Percentiles rank a stretch among this genome's conserved stretches.
These are phyloP conservation scores for Eupeodes corollae DNA, from an alignment of 1,140 invertebrate species.

Conservation along the genomic window DNA sequence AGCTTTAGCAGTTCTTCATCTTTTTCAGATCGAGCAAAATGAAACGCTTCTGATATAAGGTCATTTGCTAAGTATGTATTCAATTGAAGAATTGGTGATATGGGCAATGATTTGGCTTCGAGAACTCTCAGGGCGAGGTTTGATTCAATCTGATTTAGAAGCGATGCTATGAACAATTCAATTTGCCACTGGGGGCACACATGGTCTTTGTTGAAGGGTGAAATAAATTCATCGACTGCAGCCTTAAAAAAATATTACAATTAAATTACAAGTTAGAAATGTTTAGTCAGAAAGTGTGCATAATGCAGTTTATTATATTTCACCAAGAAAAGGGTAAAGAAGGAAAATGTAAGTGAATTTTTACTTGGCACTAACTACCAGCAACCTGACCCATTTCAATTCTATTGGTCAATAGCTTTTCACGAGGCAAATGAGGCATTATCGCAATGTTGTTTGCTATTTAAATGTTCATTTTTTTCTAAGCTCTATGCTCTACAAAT, in stretches of 20 bases:
- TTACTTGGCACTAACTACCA: too few relatives aligned
- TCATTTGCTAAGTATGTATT: constrained; percentile 22
- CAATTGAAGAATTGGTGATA: constrained; percentile 14
- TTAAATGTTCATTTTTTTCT: too few relatives aligned
- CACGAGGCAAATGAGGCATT: too few relatives aligned
- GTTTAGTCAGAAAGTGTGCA: too few relatives aligned
- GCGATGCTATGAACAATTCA: constrained; percentile 15
- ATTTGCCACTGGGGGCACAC: constrained; percentile 41
- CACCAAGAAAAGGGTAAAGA: too few relatives aligned
- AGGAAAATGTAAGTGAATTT: too few relatives aligned
- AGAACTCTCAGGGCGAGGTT: constrained; percentile 18
- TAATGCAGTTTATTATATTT: too few relatives aligned
- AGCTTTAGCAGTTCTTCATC: constrained; percentile 16
- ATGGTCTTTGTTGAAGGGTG: constrained; percentile 35
- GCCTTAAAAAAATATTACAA: constrained; percentile 33
- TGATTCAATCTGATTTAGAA: constrained; percentile 11
- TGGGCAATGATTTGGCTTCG: constrained; percentile 6
- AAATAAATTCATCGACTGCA: constrained; percentile 40
- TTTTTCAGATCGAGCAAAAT: constrained; percentile 15
- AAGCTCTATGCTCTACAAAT: too few relatives aligned
- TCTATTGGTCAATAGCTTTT: too few relatives aligned
- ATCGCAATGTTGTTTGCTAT: too few relatives aligned
- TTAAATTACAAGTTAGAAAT: too few relatives aligned
- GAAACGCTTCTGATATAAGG: constrained; percentile 24
- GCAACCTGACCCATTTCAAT: too few relatives aligned